Conservation (phyloP, 2,888 invertebrate genomes). For the Drosophila acutilabella region DNA sequence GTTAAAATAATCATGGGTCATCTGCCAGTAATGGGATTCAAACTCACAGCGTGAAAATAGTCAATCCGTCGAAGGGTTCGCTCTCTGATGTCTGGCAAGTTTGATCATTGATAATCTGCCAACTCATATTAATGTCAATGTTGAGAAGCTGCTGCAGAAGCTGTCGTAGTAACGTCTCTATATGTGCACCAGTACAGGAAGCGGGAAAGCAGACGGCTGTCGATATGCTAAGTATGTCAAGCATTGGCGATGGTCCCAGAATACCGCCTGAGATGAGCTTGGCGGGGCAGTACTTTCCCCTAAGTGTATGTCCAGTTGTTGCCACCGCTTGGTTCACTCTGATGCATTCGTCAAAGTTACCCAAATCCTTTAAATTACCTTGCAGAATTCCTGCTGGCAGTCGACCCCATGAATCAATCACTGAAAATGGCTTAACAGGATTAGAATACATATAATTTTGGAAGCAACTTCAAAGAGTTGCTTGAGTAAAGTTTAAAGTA, state of each 20-base stretch:
- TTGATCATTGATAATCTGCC: conserved; percentile 14
- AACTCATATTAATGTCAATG: conserved; percentile 3
- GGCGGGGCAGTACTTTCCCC: conserved; percentile 56
- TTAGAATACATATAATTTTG: neutral
- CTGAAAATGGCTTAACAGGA: conserved; percentile 51
- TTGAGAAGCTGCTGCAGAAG: conserved; percentile 47
- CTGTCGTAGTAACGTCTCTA: conserved; percentile 45
- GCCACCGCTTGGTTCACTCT: conserved; percentile 15
- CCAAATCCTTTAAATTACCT: conserved; percentile 83
- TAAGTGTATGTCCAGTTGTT: conserved; percentile 13
- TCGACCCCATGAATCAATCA: conserved; percentile 85
- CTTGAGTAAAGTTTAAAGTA: too few species aligned
- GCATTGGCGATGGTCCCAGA: neutral
- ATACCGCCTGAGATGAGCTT: conserved; percentile 14
- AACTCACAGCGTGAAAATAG: conserved; percentile 76
- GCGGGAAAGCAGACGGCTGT: conserved; percentile 72
- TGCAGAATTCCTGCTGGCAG: conserved; percentile 83
- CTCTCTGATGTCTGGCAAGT: conserved; percentile 41
- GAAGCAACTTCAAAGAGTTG: neutral
- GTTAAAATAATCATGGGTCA: too few species aligned
- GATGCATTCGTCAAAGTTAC: conserved; percentile 85
- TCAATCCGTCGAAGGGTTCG: conserved; percentile 48
- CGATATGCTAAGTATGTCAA: neutral
- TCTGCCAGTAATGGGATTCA: neutral
- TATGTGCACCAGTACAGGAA: conserved; percentile 49